Conservation (phyloP, 2,888 invertebrate genomes). For the Linnaemya tessellans region DNA sequence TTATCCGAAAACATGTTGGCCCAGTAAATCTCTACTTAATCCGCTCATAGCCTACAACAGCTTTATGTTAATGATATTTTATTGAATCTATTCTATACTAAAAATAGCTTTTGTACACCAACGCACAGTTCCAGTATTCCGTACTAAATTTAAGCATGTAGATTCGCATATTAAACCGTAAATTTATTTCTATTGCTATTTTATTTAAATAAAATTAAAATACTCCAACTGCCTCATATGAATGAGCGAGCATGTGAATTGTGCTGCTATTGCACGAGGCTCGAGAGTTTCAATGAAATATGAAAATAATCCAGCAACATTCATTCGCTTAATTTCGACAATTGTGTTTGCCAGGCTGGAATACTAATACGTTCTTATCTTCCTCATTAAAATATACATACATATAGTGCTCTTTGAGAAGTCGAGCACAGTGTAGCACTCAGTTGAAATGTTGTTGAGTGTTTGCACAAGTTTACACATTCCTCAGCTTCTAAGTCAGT, state of each 20-base stretch:
- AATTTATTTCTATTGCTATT: neutral
- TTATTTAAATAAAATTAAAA: neutral
- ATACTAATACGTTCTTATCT: neutral
- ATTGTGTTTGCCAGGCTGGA: constrained; percentile 34
- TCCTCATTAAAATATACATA: neutral
- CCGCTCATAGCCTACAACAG: neutral
- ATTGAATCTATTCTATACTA: neutral
- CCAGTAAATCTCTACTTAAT: neutral
- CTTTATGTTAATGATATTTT: neutral
- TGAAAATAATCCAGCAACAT: constrained; percentile 37
- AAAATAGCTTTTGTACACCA: neutral
- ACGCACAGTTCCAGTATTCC: neutral
- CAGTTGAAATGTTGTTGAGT: neutral
- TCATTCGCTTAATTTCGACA: constrained; percentile 36
- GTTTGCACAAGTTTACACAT: constrained; percentile 18
- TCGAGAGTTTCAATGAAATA: neutral
- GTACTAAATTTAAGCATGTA: neutral
- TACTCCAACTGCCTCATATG: neutral
- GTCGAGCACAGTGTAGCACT: too few species aligned
- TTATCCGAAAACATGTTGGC: neutral
- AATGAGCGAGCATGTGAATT: neutral
- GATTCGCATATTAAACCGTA: neutral
- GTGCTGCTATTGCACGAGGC: neutral
- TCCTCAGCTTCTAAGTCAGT: neutral
- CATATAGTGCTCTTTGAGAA: neutral